Base-by-base conservation (phyloP, 2,113 vertebrate species). In the Dasyornis broadbenti region DNA sequence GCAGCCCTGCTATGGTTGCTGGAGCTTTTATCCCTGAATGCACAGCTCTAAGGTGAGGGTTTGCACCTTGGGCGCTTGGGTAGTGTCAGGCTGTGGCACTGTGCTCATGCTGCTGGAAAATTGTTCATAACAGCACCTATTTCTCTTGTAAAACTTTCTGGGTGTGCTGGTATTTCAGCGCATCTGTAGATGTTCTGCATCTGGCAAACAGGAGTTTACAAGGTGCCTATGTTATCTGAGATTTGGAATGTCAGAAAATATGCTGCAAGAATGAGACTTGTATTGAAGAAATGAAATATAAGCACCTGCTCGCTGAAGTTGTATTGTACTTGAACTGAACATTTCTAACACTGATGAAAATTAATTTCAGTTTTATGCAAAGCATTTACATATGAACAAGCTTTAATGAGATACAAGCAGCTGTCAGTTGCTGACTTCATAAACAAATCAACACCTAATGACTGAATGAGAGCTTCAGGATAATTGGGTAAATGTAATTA, bases 381-480 rank as follows among this genome's bases (percentile, higher is more conserved):
- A 85, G 65, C 87, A 98, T 98, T 98, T 98, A 97, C 98, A 97
- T 98, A 97, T 97, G 96, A 97, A 97, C 97, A 96, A 90, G 89
- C 82, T 81, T 97, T 98, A 97, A 98, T 98, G 98, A 98, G 96
- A 97, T 94, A 94, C 94, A 97, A 98, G 97, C 98, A 98, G 96
- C 97, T 98, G 98, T 97, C 97, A 97, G 87, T 97, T 85, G 92
- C 95, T 96, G 92, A 96, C 97, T 98, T 97, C 95, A 97, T 98
- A 98, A 98, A 98, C 98, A 98, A 98, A 98, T 98, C 98, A 97
- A 98, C 97, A 97, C 97, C 96, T 97, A 98, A 98, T 97, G 97
- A 94, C 97, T 95, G 96, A 96, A 96, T 97, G 78, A 93, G 94
- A 96, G 95, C 96, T 98, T 97, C 87, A 87, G 89, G 91, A 97